A percentile compares a stretch with the other conserved stretches of the same genome.
phyloP scores from a whole-genome alignment of 2,797 vertebrate species.

The Chelon labrosus region DNA sequence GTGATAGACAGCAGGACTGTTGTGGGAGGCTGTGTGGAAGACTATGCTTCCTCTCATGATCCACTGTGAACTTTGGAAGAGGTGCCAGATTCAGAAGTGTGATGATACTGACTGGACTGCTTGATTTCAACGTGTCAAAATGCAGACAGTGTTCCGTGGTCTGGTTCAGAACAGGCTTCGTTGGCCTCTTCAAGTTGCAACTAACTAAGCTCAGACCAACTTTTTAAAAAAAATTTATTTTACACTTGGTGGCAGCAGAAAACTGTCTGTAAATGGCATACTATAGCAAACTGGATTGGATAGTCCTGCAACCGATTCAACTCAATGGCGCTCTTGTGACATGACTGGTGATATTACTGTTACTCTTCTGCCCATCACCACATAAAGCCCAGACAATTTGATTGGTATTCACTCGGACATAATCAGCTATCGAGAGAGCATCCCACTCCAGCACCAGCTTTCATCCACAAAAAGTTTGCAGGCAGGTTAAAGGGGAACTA shows the following conservation, averaged over 20 bases:
- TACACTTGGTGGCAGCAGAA: not conserved
- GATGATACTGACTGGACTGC: not conserved
- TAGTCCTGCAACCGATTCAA: no score
- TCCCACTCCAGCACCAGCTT: no score
- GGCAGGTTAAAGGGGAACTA: no score
- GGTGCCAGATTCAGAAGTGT: not conserved
- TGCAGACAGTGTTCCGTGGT: not conserved
- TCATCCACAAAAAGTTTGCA: no score
- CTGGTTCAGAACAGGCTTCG: not conserved
- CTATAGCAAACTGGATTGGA: no score
- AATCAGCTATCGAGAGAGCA: no score
- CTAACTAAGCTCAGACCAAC: not conserved
- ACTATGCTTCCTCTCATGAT: not conserved
- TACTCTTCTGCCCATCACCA: no score
- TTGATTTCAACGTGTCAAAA: not conserved
- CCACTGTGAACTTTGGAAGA: not conserved
- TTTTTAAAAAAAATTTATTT: not conserved
- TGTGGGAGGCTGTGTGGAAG: constrained; percentile 2
- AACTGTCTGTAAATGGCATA: not conserved
- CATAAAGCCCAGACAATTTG: no score
- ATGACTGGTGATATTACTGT: no score
- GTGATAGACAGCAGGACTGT: not conserved
- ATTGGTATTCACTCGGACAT: no score
- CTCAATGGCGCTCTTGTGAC: no score
- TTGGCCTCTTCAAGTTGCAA: not conserved